Conservation (phyloP, 2,113 vertebrate species). For the Tragelaphus strepsiceros region DNA sequence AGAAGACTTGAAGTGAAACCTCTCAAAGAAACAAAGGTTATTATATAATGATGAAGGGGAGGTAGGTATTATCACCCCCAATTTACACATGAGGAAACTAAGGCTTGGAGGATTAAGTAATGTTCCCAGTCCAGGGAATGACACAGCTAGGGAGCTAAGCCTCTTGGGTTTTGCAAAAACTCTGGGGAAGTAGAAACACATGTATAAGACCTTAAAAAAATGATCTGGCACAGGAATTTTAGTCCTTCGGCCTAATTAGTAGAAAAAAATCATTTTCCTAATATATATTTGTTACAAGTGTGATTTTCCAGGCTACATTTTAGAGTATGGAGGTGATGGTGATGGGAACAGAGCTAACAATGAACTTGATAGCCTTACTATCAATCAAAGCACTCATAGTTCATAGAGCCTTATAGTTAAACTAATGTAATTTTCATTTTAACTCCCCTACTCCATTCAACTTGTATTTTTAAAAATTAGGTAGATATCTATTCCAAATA, state of each 20-base stretch:
- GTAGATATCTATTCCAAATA: slow-evolving; percentile 71
- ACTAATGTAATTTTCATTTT: slow-evolving; percentile 69
- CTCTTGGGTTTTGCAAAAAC: slow-evolving; percentile 5
- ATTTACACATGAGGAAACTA: neutral
- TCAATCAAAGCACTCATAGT: slow-evolving; percentile 64
- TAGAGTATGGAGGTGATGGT: neutral
- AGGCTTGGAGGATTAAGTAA: neutral
- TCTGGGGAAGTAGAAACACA: neutral
- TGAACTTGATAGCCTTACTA: slow-evolving; percentile 53
- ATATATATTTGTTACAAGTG: neutral
- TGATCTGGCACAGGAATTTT: neutral
- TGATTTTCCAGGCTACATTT: slow-evolving; percentile 58
- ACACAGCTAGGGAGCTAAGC: neutral
- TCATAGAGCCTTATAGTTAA: slow-evolving; percentile 66
- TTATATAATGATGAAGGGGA: neutral
- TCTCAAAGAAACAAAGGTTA: neutral
- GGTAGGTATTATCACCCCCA: neutral
- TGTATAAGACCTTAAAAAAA: neutral
- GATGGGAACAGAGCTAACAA: neutral
- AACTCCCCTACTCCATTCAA: slow-evolving; percentile 52
- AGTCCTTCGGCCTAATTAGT: neutral
- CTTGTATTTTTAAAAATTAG: slow-evolving; percentile 70
- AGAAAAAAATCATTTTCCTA: slow-evolving; percentile 40
- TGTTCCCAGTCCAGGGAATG: neutral
- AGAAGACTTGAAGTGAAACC: neutral